Conservation (phyloP, 1,140 invertebrate species). For the Trachymyrmex cornetzi region DNA sequence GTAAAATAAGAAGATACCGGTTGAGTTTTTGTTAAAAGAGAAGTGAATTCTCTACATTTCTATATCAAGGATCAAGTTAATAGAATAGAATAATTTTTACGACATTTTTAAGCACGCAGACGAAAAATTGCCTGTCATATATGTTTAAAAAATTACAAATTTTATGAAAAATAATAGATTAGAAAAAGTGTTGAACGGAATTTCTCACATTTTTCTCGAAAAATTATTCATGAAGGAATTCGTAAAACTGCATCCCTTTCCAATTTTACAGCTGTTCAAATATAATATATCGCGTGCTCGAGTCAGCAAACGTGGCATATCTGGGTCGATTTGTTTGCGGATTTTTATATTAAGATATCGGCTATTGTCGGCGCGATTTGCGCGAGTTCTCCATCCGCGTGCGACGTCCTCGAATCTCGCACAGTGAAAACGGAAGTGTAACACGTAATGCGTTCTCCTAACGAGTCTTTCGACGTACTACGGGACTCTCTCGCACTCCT, state of each 20-base stretch:
- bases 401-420: constrained; percentile 44
- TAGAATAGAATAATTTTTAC: not conserved
- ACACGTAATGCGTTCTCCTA: constrained; percentile 56
- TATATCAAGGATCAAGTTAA: not conserved
- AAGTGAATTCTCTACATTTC: not conserved
- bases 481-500: constrained; percentile 16
- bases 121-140: not conserved
- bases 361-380: not conserved
- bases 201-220: not conserved
- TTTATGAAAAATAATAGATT: not conserved
- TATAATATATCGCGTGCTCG: not conserved
- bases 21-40: not conserved
- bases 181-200: not conserved
- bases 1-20: not conserved
- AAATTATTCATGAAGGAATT: not conserved
- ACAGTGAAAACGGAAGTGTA: constrained; percentile 72
- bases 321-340: not conserved
- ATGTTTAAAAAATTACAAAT: not conserved
- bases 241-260: not conserved
- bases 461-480: constrained; percentile 51
- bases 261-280: not conserved
- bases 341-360: not conserved
- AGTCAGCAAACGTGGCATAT: not conserved
- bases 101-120: not conserved
- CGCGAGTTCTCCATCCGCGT: not conserved